phyloP scores from a whole-genome alignment of 2,797 vertebrate genomes.

The Alcedo quadribrachys region DNA sequence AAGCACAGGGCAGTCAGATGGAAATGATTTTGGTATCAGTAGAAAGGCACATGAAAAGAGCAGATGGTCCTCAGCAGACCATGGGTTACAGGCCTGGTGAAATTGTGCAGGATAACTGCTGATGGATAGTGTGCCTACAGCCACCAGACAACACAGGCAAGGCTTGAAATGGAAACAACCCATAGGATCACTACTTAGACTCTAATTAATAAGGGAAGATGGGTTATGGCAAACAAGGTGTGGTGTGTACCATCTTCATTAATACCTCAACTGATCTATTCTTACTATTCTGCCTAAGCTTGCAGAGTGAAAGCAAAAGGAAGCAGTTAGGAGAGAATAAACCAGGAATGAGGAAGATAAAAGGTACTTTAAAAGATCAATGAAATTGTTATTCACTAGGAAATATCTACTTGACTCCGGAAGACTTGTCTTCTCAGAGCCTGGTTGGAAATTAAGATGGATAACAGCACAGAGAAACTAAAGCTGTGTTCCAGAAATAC shows the following conservation, averaged over 20 bases:
- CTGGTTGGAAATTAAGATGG: not conserved
- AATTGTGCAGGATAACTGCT: not conserved
- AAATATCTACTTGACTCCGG: not conserved
- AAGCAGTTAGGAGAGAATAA: not conserved
- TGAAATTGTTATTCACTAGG: not conserved
- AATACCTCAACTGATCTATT: not conserved
- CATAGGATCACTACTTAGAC: not conserved
- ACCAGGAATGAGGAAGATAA: not conserved
- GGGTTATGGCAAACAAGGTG: not conserved
- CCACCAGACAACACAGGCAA: not conserved
- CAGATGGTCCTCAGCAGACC: slow-evolving; percentile 43
- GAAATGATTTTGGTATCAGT: slow-evolving; percentile 67
- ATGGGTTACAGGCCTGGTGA: slow-evolving; percentile 25
- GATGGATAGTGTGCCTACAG: not conserved
- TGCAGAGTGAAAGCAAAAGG: not conserved
- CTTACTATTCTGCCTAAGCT: not conserved
- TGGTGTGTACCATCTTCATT: not conserved
- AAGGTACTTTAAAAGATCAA: not conserved
- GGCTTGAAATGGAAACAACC: not conserved
- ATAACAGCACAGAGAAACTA: not conserved
- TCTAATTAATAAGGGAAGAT: not conserved
- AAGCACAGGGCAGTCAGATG: slow-evolving; percentile 74
- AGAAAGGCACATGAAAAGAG: slow-evolving; percentile 31
- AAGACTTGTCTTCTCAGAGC: not conserved
- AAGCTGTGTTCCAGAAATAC: not conserved